phyloP scores from a whole-genome alignment of 1,140 invertebrate genomes.

The Atta colombica region DNA sequence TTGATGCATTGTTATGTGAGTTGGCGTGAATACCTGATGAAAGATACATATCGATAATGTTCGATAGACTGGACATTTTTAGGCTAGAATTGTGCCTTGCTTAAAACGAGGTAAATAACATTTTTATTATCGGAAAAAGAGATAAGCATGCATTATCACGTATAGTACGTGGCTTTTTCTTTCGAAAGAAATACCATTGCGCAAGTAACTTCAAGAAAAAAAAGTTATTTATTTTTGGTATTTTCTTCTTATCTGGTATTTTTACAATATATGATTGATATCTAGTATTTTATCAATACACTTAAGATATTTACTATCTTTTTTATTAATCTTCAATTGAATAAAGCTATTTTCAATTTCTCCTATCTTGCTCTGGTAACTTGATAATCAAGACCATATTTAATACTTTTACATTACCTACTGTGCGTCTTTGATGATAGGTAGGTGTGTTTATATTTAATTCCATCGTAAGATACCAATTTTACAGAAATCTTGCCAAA shows the following conservation, averaged over 20 bases:
- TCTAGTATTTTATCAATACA: neutral
- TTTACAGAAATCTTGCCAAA: constrained; percentile 17
- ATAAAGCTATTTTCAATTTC: neutral
- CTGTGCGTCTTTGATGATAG: neutral
- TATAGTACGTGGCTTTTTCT: neutral
- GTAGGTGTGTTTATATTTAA: neutral
- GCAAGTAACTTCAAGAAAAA: neutral
- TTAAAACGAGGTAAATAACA: neutral
- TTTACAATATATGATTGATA: neutral
- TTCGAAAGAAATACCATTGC: neutral
- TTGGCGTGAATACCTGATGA: no score
- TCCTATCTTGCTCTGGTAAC: no score
- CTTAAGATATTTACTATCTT: neutral
- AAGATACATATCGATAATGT: neutral
- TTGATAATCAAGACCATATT: neutral
- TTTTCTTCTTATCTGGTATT: neutral
- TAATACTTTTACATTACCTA: no score
- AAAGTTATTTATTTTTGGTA: neutral
- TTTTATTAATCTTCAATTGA: neutral
- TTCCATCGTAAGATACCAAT: neutral
- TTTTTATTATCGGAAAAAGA: neutral
- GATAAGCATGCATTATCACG: neutral
- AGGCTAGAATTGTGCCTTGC: constrained; percentile 10
- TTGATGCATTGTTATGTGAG: neutral
- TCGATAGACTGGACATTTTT: neutral